Percentiles rank a stretch among this genome's conserved stretches.
phyloP scores from a whole-genome alignment of 2,113 vertebrate genomes.

The Nettapus auritus region DNA sequence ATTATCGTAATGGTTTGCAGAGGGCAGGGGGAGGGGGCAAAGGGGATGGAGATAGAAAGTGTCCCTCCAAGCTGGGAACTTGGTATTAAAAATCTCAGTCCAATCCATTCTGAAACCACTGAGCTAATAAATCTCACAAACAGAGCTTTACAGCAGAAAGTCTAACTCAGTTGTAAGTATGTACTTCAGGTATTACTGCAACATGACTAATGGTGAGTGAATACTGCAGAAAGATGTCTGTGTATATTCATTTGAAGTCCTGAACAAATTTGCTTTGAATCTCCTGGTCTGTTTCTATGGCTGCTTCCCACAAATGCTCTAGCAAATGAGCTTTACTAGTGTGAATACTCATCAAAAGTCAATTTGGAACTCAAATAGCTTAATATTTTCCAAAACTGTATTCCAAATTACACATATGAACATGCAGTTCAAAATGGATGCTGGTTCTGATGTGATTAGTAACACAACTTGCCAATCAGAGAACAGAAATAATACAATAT shows the following conservation, averaged over 20 bases:
- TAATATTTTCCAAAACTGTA: constrained; percentile 63
- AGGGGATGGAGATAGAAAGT: constrained; percentile 52
- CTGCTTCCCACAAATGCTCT: constrained; percentile 64
- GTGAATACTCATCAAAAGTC: constrained; percentile 67
- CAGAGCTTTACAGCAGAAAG: constrained; percentile 60
- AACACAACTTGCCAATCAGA: constrained; percentile 10
- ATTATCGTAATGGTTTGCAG: constrained; percentile 38
- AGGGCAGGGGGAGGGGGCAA: constrained; percentile 29
- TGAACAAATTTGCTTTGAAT: constrained; percentile 71
- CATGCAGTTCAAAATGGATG: constrained; percentile 45
- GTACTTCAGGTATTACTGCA: constrained; percentile 60
- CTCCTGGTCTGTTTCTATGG: constrained; percentile 57
- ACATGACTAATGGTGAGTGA: constrained; percentile 60
- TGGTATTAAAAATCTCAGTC: constrained; percentile 71
- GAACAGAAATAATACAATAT: constrained; percentile 1
- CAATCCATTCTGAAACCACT: constrained; percentile 24
- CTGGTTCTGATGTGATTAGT: constrained; percentile 54
- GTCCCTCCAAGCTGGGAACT: constrained; percentile 70
- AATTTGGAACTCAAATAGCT: constrained; percentile 65
- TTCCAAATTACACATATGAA: constrained; percentile 66
- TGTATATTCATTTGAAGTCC: constrained; percentile 66
- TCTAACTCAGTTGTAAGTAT: constrained; percentile 67
- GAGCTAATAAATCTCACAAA: constrained; percentile 73
- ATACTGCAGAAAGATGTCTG: constrained; percentile 46
- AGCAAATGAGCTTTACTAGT: constrained; percentile 63